These are phyloP conservation scores for Agrotis exclamationis DNA, from an alignment of 2,888 invertebrate species.

Conservation along the genomic window DNA sequence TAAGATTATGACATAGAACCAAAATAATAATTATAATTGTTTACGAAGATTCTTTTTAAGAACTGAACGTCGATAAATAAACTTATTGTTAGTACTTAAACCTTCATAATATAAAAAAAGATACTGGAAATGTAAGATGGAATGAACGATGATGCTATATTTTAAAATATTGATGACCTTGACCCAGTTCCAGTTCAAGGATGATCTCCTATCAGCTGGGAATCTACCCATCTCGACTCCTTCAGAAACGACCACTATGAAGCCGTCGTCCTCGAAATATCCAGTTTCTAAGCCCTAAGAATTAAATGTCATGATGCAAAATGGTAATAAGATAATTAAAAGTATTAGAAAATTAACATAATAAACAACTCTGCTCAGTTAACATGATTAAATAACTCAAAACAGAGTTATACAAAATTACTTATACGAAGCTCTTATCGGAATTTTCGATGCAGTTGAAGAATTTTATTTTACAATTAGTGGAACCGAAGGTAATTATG, in stretches of 20 bases:
- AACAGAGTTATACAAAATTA: constrained; percentile 42
- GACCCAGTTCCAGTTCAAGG: constrained; percentile 93
- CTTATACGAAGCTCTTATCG: constrained; percentile 26
- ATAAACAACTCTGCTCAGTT: constrained; percentile 46
- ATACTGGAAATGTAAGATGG: constrained; percentile 82
- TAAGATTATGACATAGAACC: not conserved
- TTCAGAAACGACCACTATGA: constrained; percentile 92
- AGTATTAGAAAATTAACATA: constrained; percentile 54
- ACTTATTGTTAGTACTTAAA: constrained; percentile 40
- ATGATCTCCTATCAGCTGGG: constrained; percentile 91
- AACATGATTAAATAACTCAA: constrained; percentile 46
- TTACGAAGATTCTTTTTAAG: not conserved
- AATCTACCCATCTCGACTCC: constrained; percentile 92
- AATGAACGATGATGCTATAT: constrained; percentile 82
- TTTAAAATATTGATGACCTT: constrained; percentile 91
- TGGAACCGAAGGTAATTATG: not conserved
- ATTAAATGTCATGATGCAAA: constrained; percentile 84
- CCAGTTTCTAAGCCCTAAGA: constrained; percentile 91
- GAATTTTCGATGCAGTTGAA: constrained; percentile 39
- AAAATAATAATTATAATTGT: not conserved
- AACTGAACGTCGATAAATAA: constrained; percentile 21
- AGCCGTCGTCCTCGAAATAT: constrained; percentile 92
- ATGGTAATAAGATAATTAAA: constrained; percentile 40
- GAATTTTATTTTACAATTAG: not conserved
- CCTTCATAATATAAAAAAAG: constrained; percentile 49